A percentile compares a stretch with the other conserved stretches of the same genome.
Evolutionary conservation across 1,140 invertebrate species (phyloP).

Genomic region (Atta texana): DNA sequence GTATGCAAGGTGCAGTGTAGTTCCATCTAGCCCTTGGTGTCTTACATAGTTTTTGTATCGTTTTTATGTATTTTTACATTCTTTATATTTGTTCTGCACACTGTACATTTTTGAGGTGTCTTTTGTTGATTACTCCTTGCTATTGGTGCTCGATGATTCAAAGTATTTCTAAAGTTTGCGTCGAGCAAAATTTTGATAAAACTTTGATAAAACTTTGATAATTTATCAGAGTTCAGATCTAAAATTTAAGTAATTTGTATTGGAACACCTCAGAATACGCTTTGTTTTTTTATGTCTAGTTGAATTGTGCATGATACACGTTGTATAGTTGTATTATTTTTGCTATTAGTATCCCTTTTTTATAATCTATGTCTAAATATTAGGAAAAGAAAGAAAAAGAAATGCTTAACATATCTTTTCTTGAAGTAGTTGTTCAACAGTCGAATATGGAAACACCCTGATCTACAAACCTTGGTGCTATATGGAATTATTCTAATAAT

Average conservation of each 20-base stretch:
- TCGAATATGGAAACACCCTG: conserved; percentile 74
- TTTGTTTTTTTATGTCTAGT: conserved; percentile 72
- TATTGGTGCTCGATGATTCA: conserved; percentile 13
- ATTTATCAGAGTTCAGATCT: not conserved
- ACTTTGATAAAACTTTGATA: not conserved
- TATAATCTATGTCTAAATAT: conserved; percentile 58
- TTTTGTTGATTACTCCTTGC: conserved; percentile 15
- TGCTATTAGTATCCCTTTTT: conserved; percentile 67
- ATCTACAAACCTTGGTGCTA: conserved; percentile 84
- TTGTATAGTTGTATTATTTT: conserved; percentile 59
- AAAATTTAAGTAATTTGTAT: not conserved
- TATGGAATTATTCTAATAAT: conserved; percentile 86
- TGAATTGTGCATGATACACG: conserved; percentile 73
- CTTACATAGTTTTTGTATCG: conserved; percentile 80
- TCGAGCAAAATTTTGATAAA: conserved; percentile 8
- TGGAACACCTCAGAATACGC: conserved; percentile 64
- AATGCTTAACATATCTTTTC: conserved; percentile 73
- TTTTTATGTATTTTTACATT: conserved; percentile 77
- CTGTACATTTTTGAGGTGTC: conserved; percentile 58
- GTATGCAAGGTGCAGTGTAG: conserved; percentile 93
- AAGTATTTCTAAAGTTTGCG: not conserved
- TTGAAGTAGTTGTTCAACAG: conserved; percentile 74
- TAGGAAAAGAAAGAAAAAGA: conserved; percentile 52
- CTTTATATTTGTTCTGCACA: conserved; percentile 63
- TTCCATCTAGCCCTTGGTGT: conserved; percentile 87